Evolutionary conservation across 2,888 invertebrate species (phyloP).

Genomic region (Criorhina ranunculi): DNA sequence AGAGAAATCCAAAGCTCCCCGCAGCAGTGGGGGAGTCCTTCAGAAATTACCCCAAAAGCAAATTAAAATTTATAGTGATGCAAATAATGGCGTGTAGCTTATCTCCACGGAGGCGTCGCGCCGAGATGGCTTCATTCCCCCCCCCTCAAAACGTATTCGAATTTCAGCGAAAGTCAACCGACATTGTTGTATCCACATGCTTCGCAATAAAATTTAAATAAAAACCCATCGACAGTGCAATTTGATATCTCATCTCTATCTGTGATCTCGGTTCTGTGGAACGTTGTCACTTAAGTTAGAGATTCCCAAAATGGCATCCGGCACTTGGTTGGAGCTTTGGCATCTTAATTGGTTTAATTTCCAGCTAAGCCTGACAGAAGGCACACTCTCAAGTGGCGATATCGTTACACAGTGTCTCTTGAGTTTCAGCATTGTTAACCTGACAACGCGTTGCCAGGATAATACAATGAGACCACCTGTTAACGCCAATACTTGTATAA

Average conservation of each 20-base stretch:
- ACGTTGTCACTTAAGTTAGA: background rate
- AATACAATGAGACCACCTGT: constrained; percentile 46
- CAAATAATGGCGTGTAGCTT: background rate
- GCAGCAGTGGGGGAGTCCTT: background rate
- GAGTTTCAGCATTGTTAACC: constrained; percentile 22
- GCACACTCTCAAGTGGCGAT: constrained; percentile 22
- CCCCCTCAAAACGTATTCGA: background rate
- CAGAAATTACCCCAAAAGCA: background rate
- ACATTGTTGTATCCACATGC: constrained; percentile 18
- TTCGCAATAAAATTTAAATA: constrained; percentile 9
- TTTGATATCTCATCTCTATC: background rate
- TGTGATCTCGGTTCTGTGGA: background rate
- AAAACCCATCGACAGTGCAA: constrained; percentile 24
- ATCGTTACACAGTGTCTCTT: constrained; percentile 14
- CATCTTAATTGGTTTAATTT: constrained; percentile 48
- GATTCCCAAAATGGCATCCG: constrained; percentile 12
- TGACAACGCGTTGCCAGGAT: background rate
- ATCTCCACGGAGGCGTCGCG: background rate
- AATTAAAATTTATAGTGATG: constrained; percentile 32
- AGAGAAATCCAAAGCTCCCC: background rate
- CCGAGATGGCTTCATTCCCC: background rate
- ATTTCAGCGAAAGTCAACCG: background rate
- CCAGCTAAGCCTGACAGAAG: constrained; percentile 14
- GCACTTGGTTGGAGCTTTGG: background rate
- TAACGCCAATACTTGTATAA: constrained; percentile 11